phyloP scores from a whole-genome alignment of 1,140 invertebrate genomes.

The Vanessa atalanta region DNA sequence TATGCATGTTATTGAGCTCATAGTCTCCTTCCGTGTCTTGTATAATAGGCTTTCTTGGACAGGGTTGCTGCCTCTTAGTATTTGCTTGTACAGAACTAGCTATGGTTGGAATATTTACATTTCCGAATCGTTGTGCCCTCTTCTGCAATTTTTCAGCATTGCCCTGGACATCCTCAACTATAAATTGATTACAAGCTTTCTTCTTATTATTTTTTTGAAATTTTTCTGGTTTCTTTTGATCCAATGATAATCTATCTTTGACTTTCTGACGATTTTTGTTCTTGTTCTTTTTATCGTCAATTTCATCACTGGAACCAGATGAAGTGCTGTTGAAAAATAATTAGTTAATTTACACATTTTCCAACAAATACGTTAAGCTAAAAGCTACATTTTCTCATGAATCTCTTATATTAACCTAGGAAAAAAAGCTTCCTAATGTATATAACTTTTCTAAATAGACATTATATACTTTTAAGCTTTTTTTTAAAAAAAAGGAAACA shows the following conservation, averaged over 20 bases:
- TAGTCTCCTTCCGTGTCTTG: conserved; percentile 85
- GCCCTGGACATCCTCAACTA: conserved; percentile 84
- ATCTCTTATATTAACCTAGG: no score
- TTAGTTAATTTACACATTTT: no score
- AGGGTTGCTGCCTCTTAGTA: conserved; percentile 61
- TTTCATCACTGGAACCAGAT: conserved; percentile 73
- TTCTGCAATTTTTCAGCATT: conserved; percentile 89
- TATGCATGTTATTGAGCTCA: conserved; percentile 91
- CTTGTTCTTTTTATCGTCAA: conserved; percentile 68
- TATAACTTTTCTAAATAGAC: no score
- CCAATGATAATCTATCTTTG: conserved; percentile 73
- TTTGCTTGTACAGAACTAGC: conserved; percentile 69
- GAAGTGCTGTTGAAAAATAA: conserved; percentile 62
- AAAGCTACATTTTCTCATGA: no score
- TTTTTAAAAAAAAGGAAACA: no score
- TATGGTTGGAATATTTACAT: conserved; percentile 63
- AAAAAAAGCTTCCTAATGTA: no score
- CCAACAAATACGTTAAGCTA: no score
- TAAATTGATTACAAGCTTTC: conserved; percentile 86
- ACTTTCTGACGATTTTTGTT: conserved; percentile 74
- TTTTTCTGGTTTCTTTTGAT: conserved; percentile 74
- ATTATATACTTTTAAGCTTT: no score
- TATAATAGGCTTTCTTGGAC: conserved; percentile 75
- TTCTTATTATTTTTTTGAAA: conserved; percentile 81
- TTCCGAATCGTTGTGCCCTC: conserved; percentile 91